Base-by-base conservation (phyloP, 2,888 invertebrate species). In the Augochlorella aurata region DNA sequence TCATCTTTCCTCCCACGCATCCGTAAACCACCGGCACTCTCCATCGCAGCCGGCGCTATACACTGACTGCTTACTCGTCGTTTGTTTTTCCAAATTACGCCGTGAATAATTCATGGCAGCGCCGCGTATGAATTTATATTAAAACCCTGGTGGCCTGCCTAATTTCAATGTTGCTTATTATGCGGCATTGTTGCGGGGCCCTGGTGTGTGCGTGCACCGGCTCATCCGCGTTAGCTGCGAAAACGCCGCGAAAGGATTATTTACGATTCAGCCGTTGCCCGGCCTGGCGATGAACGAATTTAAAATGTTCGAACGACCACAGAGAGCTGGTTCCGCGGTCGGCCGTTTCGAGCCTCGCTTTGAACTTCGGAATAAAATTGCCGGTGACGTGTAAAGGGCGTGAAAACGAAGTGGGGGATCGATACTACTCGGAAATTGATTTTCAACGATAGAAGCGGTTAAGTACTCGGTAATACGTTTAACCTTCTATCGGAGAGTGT, bases 61-160 rank as follows among this genome's bases (percentile, higher is more conserved):
- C 65, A 66, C 63, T 47, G 49, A 21, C 67, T 74, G 82, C 78
- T 82, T 80, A 83, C 89, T 86, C 76, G 82, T 78, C 83, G 83
- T 89, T 88, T 83, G 85, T 89, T 90, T 88, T 86, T 86, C 83
- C 84, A 84, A 90, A 90, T 89, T 87, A 86, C 80, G 74, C 76
- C 66, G 68, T 91, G 90, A 90, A 91, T 91, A 87, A 91, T 91
- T 90, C 89, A 90, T 88, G 63, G 47, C 75, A 52, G 70, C 45
- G 71, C 71, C 74, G 74, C 75, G 84, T 85, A 90, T 90, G 89
- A 91, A 91, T 90, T 91, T 90, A 88, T 90, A 90, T 89, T 88
- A 91, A 91, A 90, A 85, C 84, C 86, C 85, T 71, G 72, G 63
- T 73, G 71, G 75, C 80, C 77, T 52, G 78, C 63, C 81, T 87